These are phyloP conservation scores for Acanthisitta chloris DNA, from an alignment of 2,113 vertebrate species.

Conservation along the genomic window DNA sequence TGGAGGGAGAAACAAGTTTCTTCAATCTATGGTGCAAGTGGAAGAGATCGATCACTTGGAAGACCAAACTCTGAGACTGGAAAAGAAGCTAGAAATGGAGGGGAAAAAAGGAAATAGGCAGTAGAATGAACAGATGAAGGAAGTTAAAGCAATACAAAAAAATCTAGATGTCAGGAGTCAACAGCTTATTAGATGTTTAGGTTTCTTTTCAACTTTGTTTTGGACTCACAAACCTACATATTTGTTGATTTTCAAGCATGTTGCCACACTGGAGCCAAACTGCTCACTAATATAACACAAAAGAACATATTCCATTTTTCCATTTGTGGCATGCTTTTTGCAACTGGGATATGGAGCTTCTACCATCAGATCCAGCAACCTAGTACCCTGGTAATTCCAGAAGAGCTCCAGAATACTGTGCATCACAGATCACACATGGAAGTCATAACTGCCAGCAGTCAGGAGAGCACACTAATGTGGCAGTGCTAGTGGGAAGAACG, in stretches of 20 bases:
- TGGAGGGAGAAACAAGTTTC: not conserved
- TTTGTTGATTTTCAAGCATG: not conserved
- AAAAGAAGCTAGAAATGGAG: not conserved
- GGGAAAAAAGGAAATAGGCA: not conserved
- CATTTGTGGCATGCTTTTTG: not conserved
- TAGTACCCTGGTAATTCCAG: not conserved
- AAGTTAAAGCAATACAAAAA: not conserved
- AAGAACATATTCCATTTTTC: not conserved
- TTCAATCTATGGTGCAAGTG: not conserved
- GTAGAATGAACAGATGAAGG: not conserved
- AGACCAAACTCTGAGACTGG: not conserved
- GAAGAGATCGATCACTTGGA: not conserved
- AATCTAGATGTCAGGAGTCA: not conserved
- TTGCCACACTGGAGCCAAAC: not conserved
- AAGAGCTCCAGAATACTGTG: not conserved
- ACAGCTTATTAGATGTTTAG: not conserved
- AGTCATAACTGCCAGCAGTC: not conserved
- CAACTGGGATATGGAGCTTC: not conserved
- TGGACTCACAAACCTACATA: not conserved
- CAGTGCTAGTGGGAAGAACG: fast-evolving
- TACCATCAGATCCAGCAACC: not conserved
- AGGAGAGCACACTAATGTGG: fast-evolving
- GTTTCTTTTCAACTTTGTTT: not conserved
- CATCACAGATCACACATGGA: fast-evolving
- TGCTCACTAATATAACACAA: not conserved